phyloP scores from a whole-genome alignment of 2,113 vertebrate genomes.

The Cardinalis cardinalis region DNA sequence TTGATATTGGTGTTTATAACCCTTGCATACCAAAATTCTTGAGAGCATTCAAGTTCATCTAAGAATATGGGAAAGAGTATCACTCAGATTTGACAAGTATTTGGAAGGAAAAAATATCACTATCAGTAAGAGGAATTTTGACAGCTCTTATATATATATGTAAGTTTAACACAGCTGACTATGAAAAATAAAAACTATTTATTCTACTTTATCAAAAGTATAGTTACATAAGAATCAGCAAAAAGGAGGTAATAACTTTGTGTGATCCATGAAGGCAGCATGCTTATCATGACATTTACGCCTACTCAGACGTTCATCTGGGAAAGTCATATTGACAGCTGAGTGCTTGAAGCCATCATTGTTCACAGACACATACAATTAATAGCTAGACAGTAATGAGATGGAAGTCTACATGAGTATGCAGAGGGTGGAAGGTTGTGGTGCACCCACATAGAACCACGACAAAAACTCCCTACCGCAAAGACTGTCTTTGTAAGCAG shows the following conservation, averaged over 20 bases:
- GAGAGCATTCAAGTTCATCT: neutral
- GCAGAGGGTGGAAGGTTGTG: slow-evolving; percentile 29
- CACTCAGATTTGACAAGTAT: neutral
- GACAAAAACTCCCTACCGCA: neutral
- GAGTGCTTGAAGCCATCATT: slow-evolving; percentile 47
- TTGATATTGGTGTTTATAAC: neutral
- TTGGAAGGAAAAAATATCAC: neutral
- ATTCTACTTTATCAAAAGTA: slow-evolving; percentile 13
- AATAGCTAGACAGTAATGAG: slow-evolving; percentile 56
- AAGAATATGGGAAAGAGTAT: neutral
- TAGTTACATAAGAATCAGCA: slow-evolving; percentile 50
- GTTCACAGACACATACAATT: slow-evolving; percentile 61
- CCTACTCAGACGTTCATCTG: slow-evolving; percentile 60
- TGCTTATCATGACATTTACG: slow-evolving; percentile 64
- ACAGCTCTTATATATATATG: neutral
- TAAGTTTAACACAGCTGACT: neutral
- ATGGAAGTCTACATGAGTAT: neutral
- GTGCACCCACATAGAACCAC: neutral
- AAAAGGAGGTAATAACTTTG: slow-evolving; percentile 33
- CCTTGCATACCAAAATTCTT: neutral
- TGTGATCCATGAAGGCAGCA: slow-evolving; percentile 47
- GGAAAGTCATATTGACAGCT: slow-evolving; percentile 60
- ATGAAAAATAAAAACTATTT: neutral
- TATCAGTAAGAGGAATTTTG: neutral
- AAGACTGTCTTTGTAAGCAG: neutral